Conservation (phyloP, 2,113 vertebrate species). For the Channa maculata region DNA sequence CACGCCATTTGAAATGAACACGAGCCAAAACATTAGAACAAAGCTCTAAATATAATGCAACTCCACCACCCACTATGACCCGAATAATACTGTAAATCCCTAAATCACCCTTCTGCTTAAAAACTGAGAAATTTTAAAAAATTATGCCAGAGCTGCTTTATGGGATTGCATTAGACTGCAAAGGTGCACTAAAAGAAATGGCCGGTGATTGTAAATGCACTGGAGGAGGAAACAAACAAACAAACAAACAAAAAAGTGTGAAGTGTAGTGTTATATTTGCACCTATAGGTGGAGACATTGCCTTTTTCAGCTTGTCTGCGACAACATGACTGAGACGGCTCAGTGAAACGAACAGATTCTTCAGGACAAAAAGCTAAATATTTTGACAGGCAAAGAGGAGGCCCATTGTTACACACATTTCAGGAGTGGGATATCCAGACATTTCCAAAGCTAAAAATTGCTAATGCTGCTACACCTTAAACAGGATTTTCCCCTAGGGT, state of each 20-base stretch:
- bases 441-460: constrained; percentile 79
- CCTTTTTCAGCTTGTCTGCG: constrained; percentile 47
- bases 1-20: too few relatives aligned
- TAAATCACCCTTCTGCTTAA: too few relatives aligned
- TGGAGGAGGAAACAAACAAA: not conserved
- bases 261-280: constrained; percentile 23
- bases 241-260: constrained; percentile 5
- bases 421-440: constrained; percentile 69
- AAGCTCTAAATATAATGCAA: too few relatives aligned
- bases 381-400: constrained; percentile 79
- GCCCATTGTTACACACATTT: constrained; percentile 78
- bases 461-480: constrained; percentile 80
- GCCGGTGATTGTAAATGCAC: too few relatives aligned
- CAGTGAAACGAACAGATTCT: constrained; percentile 64
- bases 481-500: constrained; percentile 76
- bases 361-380: constrained; percentile 79
- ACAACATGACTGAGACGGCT: constrained; percentile 1
- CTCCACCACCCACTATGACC: too few relatives aligned
- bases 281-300: constrained; percentile 83
- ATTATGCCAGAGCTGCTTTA: too few relatives aligned
- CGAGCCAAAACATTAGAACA: too few relatives aligned
- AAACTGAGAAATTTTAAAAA: too few relatives aligned
- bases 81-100: too few relatives aligned
- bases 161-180: too few relatives aligned
- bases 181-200: too few relatives aligned